A percentile compares a stretch with the other conserved stretches of the same genome.
Evolutionary conservation across 2,797 vertebrate species (phyloP).

Genomic region (Anguilla anguilla): DNA sequence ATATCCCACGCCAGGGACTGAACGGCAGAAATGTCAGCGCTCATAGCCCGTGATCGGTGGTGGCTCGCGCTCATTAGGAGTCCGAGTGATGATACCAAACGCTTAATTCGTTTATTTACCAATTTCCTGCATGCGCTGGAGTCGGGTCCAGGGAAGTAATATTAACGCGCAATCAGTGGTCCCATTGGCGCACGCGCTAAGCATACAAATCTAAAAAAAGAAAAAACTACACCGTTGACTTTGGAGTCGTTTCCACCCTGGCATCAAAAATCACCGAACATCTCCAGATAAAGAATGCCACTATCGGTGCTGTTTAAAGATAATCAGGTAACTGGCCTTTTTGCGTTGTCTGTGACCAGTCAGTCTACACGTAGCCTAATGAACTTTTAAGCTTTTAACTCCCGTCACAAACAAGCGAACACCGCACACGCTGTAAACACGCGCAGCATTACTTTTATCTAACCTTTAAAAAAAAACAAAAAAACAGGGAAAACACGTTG

Average conservation of each 20-base stretch:
- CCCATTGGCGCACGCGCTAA: neutral
- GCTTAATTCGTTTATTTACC: constrained; percentile 14
- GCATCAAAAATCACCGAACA: neutral
- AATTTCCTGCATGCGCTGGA: constrained; percentile 29
- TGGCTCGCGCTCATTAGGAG: neutral
- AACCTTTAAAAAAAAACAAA: no score
- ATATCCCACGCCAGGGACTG: neutral
- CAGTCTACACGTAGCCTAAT: neutral
- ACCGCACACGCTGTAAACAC: no score
- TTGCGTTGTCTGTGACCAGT: neutral
- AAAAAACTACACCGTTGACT: neutral
- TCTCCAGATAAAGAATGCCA: neutral
- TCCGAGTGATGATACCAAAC: neutral
- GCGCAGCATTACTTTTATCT: no score
- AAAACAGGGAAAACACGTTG: no score
- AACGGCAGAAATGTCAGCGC: no score
- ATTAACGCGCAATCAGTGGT: constrained; percentile 14
- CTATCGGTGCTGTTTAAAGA: neutral
- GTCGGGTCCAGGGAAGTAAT: neutral
- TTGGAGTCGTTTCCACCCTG: neutral
- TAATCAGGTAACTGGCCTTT: neutral
- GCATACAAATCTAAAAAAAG: neutral
- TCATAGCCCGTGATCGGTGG: no score
- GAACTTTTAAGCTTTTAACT: no score
- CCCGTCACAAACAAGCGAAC: neutral